phyloP scores from a whole-genome alignment of 2,888 invertebrate species.

The Amiota minor region DNA sequence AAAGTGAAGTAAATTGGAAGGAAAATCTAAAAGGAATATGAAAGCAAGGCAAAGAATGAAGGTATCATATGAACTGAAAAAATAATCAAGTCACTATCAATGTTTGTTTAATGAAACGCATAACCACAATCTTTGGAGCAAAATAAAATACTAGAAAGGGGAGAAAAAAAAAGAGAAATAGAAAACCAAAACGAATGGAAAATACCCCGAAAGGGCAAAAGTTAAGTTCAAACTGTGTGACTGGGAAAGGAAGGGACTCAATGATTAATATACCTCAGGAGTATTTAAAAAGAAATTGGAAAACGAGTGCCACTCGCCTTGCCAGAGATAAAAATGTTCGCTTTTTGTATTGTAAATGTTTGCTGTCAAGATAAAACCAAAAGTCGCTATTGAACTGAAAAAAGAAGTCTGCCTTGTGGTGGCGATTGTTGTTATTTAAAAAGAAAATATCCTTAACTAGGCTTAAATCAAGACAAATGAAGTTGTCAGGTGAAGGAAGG shows the following conservation, averaged over 20 bases:
- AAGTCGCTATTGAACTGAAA: constrained; percentile 17
- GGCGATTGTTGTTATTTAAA: constrained; percentile 41
- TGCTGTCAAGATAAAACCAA: constrained; percentile 61
- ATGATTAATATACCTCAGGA: constrained; percentile 65
- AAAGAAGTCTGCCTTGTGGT: constrained; percentile 28
- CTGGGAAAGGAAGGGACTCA: constrained; percentile 37
- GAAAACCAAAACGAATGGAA: constrained; percentile 4
- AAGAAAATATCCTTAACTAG: constrained; percentile 24
- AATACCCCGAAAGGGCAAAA: constrained; percentile 22
- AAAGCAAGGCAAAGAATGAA: not conserved
- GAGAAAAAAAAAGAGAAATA: constrained; percentile 13
- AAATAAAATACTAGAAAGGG: constrained; percentile 33
- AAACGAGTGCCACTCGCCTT: constrained; percentile 46
- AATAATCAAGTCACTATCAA: constrained; percentile 23
- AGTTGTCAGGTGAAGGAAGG: constrained; percentile 52
- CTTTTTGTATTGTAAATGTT: constrained; percentile 58
- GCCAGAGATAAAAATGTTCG: constrained; percentile 60
- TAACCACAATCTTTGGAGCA: constrained; percentile 19
- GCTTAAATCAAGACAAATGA: constrained; percentile 63
- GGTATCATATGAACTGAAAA: not conserved
- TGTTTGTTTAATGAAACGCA: constrained; percentile 27
- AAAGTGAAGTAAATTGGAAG: constrained; percentile 19
- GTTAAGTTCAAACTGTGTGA: not conserved
- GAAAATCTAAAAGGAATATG: not conserved
- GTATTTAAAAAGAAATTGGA: constrained; percentile 64